phyloP scores from a whole-genome alignment of 1,140 invertebrate genomes.

The Antheraea mylitta region DNA sequence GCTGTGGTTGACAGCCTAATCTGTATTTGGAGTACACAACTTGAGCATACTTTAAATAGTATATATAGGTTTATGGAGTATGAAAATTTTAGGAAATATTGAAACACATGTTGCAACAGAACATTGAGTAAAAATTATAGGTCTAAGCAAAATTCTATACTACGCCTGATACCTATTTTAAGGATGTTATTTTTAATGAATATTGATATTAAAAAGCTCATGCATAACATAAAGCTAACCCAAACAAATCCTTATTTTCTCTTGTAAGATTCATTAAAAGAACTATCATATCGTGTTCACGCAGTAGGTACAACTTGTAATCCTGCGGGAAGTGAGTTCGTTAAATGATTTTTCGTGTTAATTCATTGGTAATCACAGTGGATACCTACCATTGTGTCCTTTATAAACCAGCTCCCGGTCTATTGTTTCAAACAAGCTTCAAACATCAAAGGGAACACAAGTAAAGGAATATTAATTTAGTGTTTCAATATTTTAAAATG shows the following conservation, averaged over 20 bases:
- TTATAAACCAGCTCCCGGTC: conserved; percentile 10
- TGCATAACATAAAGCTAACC: background rate
- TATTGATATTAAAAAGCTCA: background rate
- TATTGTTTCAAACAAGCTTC: conserved; percentile 6
- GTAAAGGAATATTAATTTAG: background rate
- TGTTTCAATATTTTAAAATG: background rate
- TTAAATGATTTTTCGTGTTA: conserved; percentile 28
- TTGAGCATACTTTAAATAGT: too few species aligned
- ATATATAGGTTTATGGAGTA: too few species aligned
- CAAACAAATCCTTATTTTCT: background rate
- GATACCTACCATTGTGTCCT: conserved; percentile 7
- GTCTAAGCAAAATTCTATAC: too few species aligned
- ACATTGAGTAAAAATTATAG: too few species aligned
- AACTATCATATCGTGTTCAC: conserved; percentile 10
- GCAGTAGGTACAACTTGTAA: conserved; percentile 17
- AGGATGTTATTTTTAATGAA: too few species aligned
- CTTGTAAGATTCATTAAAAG: background rate
- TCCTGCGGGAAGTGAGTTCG: conserved; percentile 4
- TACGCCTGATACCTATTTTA: too few species aligned
- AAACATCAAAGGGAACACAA: conserved; percentile 7
- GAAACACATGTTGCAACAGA: too few species aligned
- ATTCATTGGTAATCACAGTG: background rate
- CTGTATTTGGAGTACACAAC: too few species aligned
- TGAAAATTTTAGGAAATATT: too few species aligned
- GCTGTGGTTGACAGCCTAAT: too few species aligned